Evolutionary conservation across 2,888 invertebrate genomes (phyloP).

Genomic region (Linnaemya vulpina): DNA sequence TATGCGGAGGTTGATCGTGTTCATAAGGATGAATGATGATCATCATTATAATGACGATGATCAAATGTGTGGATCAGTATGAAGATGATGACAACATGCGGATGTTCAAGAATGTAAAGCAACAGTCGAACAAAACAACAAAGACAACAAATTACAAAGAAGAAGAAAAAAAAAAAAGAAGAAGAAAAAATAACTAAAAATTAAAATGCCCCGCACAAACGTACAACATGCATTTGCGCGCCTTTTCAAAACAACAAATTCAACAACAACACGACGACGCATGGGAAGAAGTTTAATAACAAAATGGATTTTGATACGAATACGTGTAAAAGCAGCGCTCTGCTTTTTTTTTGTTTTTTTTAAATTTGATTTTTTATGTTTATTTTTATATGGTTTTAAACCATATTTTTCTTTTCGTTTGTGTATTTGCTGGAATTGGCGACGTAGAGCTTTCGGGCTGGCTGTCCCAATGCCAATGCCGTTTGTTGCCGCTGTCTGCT

Average conservation of each 20-base stretch:
- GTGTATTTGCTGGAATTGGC: constrained; percentile 45
- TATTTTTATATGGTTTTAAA: constrained; percentile 5
- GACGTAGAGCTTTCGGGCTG: constrained; percentile 66
- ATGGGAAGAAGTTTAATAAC: constrained; percentile 60
- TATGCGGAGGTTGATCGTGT: constrained; percentile 27
- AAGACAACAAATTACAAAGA: constrained; percentile 24
- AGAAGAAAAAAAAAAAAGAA: constrained; percentile 2
- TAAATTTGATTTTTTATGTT: constrained; percentile 10
- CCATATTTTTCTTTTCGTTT: constrained; percentile 17
- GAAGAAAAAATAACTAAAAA: constrained; percentile 12
- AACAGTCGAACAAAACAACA: constrained; percentile 42
- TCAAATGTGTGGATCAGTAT: constrained; percentile 64
- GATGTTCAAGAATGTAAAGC: constrained; percentile 57
- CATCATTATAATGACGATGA: constrained; percentile 40
- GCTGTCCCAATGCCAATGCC: constrained; percentile 77
- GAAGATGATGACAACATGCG: constrained; percentile 66
- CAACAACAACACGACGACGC: constrained; percentile 68
- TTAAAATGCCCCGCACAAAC: constrained; percentile 36
- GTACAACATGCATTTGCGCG: constrained; percentile 72
- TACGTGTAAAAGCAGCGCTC: constrained; percentile 52
- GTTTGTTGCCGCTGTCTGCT: constrained; percentile 74
- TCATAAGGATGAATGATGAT: constrained; percentile 62
- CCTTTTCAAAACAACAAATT: constrained; percentile 71
- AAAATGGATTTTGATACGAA: constrained; percentile 58
- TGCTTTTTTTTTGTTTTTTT: constrained; percentile 11